A percentile compares a stretch with the other conserved stretches of the same genome.
Conservation (phyloP, 2,888 invertebrate genomes). For the Ornithoptera alexandrae region DNA sequence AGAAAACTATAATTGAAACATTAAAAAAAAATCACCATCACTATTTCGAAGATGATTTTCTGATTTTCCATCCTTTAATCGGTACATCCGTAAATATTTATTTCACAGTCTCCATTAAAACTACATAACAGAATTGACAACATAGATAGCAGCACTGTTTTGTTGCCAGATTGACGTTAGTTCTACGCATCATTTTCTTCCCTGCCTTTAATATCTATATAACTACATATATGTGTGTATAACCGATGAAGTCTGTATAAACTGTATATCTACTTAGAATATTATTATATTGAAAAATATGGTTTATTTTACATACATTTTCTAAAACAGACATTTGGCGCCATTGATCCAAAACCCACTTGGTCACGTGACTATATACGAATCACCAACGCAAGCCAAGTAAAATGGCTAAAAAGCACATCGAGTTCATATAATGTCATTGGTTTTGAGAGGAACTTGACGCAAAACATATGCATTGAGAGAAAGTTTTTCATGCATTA, state of each 20-base stretch:
- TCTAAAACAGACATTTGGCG: constrained; percentile 78
- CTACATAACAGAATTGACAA: constrained; percentile 85
- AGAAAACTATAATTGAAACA: constrained; percentile 24
- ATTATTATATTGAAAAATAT: constrained; percentile 45
- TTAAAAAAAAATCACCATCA: constrained; percentile 44
- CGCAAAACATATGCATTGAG: constrained; percentile 70
- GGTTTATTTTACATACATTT: constrained; percentile 70
- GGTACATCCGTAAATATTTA: constrained; percentile 81
- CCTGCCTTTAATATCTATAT: constrained; percentile 37
- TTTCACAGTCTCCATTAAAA: constrained; percentile 82
- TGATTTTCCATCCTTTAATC: constrained; percentile 59
- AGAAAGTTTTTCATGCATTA: constrained; percentile 54
- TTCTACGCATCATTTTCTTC: constrained; percentile 67
- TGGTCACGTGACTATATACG: constrained; percentile 80
- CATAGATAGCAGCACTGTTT: constrained; percentile 87
- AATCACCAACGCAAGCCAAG: constrained; percentile 80
- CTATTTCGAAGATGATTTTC: constrained; percentile 41
- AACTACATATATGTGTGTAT: constrained; percentile 41
- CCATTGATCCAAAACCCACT: constrained; percentile 79
- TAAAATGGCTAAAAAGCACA: constrained; percentile 81
- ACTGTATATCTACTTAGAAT: constrained; percentile 44
- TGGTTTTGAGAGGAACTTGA: constrained; percentile 71
- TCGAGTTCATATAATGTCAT: constrained; percentile 77
- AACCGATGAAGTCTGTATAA: constrained; percentile 34
- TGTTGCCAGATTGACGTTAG: constrained; percentile 80